Percentiles rank a stretch among this genome's conserved stretches.
phyloP scores from a whole-genome alignment of 2,113 vertebrate species.

The Colaptes auratus region DNA sequence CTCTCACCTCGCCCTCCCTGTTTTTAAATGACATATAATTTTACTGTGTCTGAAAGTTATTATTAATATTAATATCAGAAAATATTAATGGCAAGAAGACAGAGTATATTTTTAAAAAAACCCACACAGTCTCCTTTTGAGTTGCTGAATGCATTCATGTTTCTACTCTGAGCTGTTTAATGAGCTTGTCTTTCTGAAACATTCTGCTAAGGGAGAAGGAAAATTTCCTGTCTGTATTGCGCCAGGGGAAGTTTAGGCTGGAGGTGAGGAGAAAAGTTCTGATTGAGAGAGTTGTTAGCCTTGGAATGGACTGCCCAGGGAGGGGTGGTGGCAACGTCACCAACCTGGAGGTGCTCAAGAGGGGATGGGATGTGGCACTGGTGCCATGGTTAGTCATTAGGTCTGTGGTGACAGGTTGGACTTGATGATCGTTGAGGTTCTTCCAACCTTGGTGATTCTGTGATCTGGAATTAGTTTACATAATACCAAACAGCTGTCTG shows the following conservation, averaged over 20 bases:
- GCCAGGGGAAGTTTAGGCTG: too few species aligned
- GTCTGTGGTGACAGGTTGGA: too few species aligned
- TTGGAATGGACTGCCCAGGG: too few species aligned
- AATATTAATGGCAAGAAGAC: neutral
- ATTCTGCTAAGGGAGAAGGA: neutral
- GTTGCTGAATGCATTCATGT: too few species aligned
- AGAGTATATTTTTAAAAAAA: neutral
- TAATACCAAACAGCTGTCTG: neutral
- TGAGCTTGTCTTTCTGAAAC: neutral
- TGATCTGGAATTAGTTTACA: neutral
- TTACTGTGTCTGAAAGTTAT: neutral
- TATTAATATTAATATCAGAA: neutral
- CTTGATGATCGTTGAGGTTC: too few species aligned
- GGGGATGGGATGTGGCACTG: too few species aligned
- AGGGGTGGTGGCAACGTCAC: too few species aligned
- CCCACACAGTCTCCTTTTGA: neutral
- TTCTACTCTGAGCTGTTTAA: neutral
- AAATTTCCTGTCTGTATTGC: neutral
- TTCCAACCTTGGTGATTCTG: too few species aligned
- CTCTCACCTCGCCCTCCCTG: neutral
- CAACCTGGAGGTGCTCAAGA: too few species aligned
- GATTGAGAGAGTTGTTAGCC: too few species aligned
- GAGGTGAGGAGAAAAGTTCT: too few species aligned
- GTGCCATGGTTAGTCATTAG: too few species aligned
- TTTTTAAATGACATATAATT: neutral